Evolutionary conservation across 2,888 invertebrate species (phyloP), one percentile per base, ranked within the genome.

Genomic region (Endomychus coccineus): DNA sequence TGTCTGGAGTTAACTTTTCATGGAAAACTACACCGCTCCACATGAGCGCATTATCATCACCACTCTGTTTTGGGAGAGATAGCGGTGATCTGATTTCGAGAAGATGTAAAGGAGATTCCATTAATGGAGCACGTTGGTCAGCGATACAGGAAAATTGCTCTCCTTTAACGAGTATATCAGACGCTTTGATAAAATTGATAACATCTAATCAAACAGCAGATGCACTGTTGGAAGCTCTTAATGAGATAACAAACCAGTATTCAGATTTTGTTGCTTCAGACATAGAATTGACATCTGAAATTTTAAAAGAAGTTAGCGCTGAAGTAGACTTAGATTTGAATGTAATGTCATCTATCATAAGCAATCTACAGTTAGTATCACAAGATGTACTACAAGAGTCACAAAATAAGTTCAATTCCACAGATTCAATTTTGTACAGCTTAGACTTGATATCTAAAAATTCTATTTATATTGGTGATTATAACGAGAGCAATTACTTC

Each of bases 331-430:
- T n/a, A n/a, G 13, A 25, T 16, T 25, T 37, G n/a, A 15, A 25
- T n/a, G 3, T 21, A 9, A 37, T 37, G 10, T 6, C 36, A 4
- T 24, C 31, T 7, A 3, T 37, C 4, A 29, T 16, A 2, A 37
- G 27, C 24, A 31, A 31, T 14, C 16, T 37, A 4, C 36, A 37
- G 21, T 11, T 25, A 14, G n/a, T 32, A 11, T 5, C 19, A 16
- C 16, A 13, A 27, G n/a, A 19, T 9, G 31, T 15, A 16, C 12
- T 37, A 10, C 22, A 10, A 14, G 24, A 37, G 2, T 23, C 36
- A 14, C 36, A 37, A 23, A 2, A 16, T 3, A 2, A 31, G n/a
- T 19, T n/a, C 11, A 37, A 37, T 21, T 24, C 36, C n/a, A 37
- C 36, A 11, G 36, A 37, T 25, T 12, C 17, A 25, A 37, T 37